Base-by-base conservation (phyloP, 2,888 invertebrate genomes). In the Troides aeacus region DNA sequence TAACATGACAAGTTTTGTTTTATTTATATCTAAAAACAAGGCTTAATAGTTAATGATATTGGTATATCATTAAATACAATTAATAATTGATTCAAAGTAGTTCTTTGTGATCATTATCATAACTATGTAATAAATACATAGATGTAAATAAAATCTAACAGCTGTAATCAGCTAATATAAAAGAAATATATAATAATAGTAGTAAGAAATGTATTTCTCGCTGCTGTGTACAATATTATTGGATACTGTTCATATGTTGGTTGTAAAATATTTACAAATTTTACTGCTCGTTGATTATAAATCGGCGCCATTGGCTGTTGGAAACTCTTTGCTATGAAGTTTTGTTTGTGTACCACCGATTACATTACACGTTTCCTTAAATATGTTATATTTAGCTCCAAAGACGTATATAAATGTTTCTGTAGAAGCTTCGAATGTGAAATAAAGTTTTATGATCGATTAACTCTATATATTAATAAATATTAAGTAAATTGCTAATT, bases 281-380 rank as follows among this genome's bases (percentile, higher is more conserved):
- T 30, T 53, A n/a, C 8, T n/a, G 53, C n/a, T 53, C n/a, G 53
- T n/a, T n/a, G 18, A 18, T n/a, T n/a, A n/a, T n/a, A 53, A 53
- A 46, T 46, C 46, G 10, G 2, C 46, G 2, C 2, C 8, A 46
- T 46, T 46, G 23, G 23, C 17, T 30, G 7, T 59, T 59, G 30
- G 5, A 30, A 59, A 23, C 18, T 18, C 6, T 59, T 24, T 30
- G 18, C 23, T 17, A 7, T 7, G 18, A 59, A 5, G 18, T 24
- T 30, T 4, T 23, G 17, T 24, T 59, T 59, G 42, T 68, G n/a
- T 64, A 68, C 68, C 68, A 68, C 68, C 68, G 68, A 68, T 64
- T 68, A 23, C 46, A 21, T 60, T n/a, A 68, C 30, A 63, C 21
- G 17, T 12, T 36, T 59, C 58, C 5, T 24, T 64, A 7, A 56